Percentiles rank a stretch among this genome's conserved stretches.
Conservation (phyloP, 2,113 vertebrate species). For the Cryptomyrus ogoouensis region DNA sequence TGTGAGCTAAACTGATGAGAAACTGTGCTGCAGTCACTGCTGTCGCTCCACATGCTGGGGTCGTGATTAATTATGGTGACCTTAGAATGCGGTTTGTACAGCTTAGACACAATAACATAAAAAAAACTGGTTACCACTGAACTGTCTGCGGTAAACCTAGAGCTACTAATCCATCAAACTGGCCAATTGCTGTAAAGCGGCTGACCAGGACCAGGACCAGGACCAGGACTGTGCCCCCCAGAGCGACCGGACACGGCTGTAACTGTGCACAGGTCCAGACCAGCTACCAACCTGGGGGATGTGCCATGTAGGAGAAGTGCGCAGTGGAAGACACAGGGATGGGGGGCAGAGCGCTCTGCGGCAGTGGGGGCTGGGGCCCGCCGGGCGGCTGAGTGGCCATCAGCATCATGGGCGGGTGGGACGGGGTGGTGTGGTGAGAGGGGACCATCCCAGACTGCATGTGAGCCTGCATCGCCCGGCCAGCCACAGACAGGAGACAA, state of each 20-base stretch:
- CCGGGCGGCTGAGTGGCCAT: constrained; percentile 93
- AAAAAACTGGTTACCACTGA: not conserved
- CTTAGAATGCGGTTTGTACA: not conserved
- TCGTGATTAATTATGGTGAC: not conserved
- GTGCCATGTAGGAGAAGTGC: constrained; percentile 68
- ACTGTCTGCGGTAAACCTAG: not conserved
- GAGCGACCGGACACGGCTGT: not conserved
- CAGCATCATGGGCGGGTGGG: constrained; percentile 95
- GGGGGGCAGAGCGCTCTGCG: constrained; percentile 89
- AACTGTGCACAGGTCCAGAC: not conserved
- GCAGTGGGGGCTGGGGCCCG: constrained; percentile 83
- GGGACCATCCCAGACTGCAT: constrained; percentile 97
- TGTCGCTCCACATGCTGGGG: not conserved
- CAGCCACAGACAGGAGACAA: constrained; percentile 50
- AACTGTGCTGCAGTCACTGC: not conserved
- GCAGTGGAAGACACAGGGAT: constrained; percentile 77
- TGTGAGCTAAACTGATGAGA: not conserved
- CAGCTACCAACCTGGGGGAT: constrained; percentile 54
- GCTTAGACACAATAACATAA: not conserved
- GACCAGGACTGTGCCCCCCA: not conserved
- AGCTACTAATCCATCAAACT: not conserved
- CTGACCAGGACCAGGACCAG: not conserved
- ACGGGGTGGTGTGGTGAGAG: constrained; percentile 77
- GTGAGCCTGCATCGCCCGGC: constrained; percentile 72
- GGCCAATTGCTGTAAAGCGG: not conserved